Evolutionary conservation across 1,140 invertebrate genomes (phyloP).

Genomic region (Lepidostoma basale): DNA sequence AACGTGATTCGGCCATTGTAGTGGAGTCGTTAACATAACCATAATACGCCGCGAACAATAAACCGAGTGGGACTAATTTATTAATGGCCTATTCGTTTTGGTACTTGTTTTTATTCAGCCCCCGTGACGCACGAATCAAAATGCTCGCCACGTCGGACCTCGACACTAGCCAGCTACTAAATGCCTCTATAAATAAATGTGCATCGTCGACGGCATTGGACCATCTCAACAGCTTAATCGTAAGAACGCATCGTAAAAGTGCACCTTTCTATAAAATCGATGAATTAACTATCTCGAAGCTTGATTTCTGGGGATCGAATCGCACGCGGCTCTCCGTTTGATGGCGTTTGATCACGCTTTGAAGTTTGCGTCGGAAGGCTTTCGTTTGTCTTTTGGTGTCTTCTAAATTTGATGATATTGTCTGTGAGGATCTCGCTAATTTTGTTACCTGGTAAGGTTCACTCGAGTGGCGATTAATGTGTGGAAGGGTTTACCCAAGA

Average conservation of each 20-base stretch:
- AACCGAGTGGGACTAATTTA: conserved; percentile 22
- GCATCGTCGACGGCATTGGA: neutral
- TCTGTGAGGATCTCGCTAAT: neutral
- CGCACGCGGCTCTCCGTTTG: conserved; percentile 8
- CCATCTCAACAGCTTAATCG: neutral
- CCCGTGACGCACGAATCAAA: conserved; percentile 19
- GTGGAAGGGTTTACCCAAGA: too few species aligned
- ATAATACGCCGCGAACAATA: conserved; percentile 30
- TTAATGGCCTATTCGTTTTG: conserved; percentile 28
- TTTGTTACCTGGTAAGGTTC: conserved; percentile 6
- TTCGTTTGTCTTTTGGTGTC: conserved; percentile 5
- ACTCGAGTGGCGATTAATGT: neutral
- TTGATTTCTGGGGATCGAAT: neutral
- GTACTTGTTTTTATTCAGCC: conserved; percentile 25
- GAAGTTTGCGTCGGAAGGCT: neutral
- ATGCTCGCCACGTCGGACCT: neutral
- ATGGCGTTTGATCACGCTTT: conserved; percentile 25
- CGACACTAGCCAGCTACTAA: neutral
- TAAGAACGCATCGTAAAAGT: neutral
- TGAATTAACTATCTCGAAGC: neutral
- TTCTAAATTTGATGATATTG: conserved; percentile 7
- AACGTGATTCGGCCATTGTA: conserved; percentile 12
- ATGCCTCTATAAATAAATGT: neutral
- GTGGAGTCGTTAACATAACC: conserved; percentile 26
- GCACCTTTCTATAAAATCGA: neutral